Base-by-base conservation (phyloP, 2,888 invertebrate species). In the Dicycla oo region DNA sequence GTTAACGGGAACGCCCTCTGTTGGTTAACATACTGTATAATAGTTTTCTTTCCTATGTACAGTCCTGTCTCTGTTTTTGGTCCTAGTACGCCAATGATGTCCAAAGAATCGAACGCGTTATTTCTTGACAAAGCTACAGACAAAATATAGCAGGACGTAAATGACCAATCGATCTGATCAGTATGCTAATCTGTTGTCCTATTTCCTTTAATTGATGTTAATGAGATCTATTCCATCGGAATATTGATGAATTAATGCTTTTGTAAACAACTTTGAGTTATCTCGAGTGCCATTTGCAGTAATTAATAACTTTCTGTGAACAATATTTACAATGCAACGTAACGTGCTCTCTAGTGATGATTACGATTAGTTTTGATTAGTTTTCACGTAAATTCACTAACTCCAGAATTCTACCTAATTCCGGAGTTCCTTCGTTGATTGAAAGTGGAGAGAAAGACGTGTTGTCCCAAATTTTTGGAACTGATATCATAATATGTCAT, bases 181-280 rank as follows among this genome's bases (percentile, higher is more conserved):
- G 65, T 75, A 85, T 81, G 69, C 71, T 66, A 30, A 67, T 71
- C 54, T 64, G 65, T 67, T 64, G 65, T 67, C 62, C 45, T 73
- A 70, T 78, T 76, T 60, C 76, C 76, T 69, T 77, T 81, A 67
- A 78, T 78, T 62, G 76, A 77, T 83, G 77, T 47, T 75, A 76
- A 80, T 73, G 80, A 80, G 68, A 54, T 23, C 53, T 68, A 60
- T 57, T 57, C 65, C 38, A 53, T 62, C 63, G 34, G 86, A 80
- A 85, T 84, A 81, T 69, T 73, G 38, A 83, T 62, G 47, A 62
- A 60, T 65, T 45, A 62, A 69, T 64, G 63, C 26, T 43, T 61
- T 68, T 51, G 64, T 81, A 70, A 73, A 75, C 57, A 76, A 78
- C 20, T 34, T 64, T 62, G n/a, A 43, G 30, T 54, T 45, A 66